Percentiles rank a stretch among this genome's conserved stretches.
Evolutionary conservation across 1,140 invertebrate species (phyloP).

Genomic region (Mizuhopecten yessoensis): DNA sequence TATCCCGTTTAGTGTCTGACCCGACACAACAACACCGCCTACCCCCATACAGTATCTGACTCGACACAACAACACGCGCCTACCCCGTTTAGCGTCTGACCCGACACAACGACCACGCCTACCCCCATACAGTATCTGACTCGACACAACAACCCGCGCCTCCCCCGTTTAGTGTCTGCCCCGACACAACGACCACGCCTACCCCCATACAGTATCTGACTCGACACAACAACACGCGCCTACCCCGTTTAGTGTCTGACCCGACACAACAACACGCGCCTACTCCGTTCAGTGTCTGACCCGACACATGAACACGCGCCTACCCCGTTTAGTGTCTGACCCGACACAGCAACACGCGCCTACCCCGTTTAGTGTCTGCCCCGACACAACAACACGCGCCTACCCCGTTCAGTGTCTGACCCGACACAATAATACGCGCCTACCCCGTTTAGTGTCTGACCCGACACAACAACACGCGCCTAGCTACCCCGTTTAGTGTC

Average conservation of each 20-base stretch:
- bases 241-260: neutral
- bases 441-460: neutral
- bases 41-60: neutral
- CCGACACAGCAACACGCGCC: neutral
- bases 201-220: neutral
- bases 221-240: neutral
- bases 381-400: too few relatives aligned
- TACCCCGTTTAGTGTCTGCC: neutral
- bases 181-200: too few relatives aligned
- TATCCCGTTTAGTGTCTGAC: neutral
- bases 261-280: too few relatives aligned
- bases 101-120: neutral
- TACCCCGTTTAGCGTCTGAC: neutral
- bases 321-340: neutral
- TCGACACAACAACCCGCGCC: neutral
- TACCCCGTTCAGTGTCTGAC: neutral
- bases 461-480: neutral
- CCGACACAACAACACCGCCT: neutral
- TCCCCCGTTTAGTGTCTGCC: neutral
- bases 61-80: too few relatives aligned
- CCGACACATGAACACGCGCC: neutral
- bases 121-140: neutral
- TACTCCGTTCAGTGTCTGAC: neutral
- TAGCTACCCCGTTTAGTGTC: neutral
- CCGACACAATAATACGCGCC: neutral